Evolutionary conservation across 2,113 vertebrate species (phyloP).

Genomic region (Heterotis niloticus): DNA sequence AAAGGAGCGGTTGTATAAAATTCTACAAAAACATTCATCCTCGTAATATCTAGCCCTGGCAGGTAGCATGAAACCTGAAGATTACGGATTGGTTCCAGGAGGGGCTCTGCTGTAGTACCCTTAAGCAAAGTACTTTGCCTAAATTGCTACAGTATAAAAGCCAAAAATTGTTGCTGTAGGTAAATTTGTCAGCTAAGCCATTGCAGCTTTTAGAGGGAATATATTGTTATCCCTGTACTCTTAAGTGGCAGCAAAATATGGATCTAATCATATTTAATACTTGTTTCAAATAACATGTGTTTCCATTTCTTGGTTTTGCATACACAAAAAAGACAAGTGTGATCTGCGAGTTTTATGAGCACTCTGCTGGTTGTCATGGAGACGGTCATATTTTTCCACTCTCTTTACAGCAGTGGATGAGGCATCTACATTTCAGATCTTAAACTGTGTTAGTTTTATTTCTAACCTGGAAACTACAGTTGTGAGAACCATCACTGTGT

Average conservation of each 20-base stretch:
- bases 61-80: no score
- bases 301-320: constrained; percentile 65
- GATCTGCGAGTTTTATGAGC: constrained; percentile 72
- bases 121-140: no score
- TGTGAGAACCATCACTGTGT: not conserved
- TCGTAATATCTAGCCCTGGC: no score
- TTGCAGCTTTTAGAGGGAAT: no score
- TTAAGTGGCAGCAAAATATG: not conserved
- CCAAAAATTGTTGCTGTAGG: no score
- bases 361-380: constrained; percentile 67
- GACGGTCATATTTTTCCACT: constrained; percentile 45
- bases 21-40: no score
- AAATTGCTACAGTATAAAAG: no score
- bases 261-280: constrained; percentile 1
- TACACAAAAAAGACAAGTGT: constrained; percentile 75
- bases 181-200: no score
- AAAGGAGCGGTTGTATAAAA: no score
- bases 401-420: constrained; percentile 71
- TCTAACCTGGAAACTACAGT: constrained; percentile 6
- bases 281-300: constrained; percentile 26
- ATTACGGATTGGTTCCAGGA: no score
- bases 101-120: no score
- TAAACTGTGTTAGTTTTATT: constrained; percentile 10
- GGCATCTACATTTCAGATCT: constrained; percentile 50
- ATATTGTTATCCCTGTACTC: no score